Conservation (phyloP, 92 coral and sea anemone genomes). For the Siderastrea radians region DNA sequence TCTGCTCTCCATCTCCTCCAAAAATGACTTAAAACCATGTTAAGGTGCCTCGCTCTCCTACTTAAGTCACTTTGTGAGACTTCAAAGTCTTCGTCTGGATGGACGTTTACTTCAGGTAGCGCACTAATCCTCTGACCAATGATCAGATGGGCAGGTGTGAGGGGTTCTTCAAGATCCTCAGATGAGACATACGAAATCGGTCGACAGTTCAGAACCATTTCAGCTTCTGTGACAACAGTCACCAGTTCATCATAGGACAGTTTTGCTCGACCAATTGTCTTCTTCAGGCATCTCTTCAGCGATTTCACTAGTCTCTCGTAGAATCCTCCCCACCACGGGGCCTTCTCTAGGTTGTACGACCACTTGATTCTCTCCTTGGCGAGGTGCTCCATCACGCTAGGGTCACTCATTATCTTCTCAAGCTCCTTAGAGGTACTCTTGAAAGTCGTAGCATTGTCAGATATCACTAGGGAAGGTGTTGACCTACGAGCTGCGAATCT, state of each 20-base stretch:
- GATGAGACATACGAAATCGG: conserved; percentile 40
- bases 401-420: conserved; percentile 20
- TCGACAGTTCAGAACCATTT: conserved; percentile 28
- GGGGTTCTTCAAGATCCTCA: conserved; percentile 48
- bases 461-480: conserved; percentile 35
- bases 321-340: background rate
- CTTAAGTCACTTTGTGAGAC: conserved; percentile 9
- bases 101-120: conserved; percentile 18
- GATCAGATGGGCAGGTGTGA: conserved; percentile 35
- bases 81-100: background rate
- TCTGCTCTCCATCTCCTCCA: conserved; percentile 50
- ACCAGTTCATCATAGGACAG: conserved; percentile 36
- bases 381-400: conserved; percentile 29
- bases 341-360: conserved; percentile 50
- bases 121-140: conserved; percentile 15
- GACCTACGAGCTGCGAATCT: conserved; percentile 51
- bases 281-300: conserved; percentile 32
- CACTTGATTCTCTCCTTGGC: conserved; percentile 15
- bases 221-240: conserved; percentile 53
- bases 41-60: conserved; percentile 27
- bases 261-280: conserved; percentile 33
- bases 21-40: conserved; percentile 13
- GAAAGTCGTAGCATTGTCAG: conserved; percentile 42
- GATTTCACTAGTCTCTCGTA: conserved; percentile 25
- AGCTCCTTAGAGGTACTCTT: conserved; percentile 37